Evolutionary conservation across 2,113 vertebrate genomes (phyloP), one percentile per base, ranked within the genome.

Genomic region (Seriola quinqueradiata): DNA sequence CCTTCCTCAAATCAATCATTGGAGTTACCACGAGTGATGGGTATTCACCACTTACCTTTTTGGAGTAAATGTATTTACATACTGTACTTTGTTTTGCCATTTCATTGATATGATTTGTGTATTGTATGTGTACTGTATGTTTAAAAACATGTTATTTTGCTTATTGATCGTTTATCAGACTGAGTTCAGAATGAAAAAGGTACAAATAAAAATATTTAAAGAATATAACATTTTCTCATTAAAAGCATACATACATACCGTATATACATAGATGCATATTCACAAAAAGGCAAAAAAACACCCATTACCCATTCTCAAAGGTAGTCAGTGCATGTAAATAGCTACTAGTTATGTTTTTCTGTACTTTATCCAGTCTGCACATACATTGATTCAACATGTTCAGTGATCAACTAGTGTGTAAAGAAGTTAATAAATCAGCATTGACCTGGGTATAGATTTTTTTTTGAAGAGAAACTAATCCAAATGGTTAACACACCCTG

Each of bases 1-100:
- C 74, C 38, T 94, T 94, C 36, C 90, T 94, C n/a, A 86, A 88
- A 72, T 3, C 3, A 0, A 9, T 90, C 46, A 89, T 94, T 11
- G 87, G 75, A 75, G 71, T 86, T 4, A 3, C 85, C 0, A 0
- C 0, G 0, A 79, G 84, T 79, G 2, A 83, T 16, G 82, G 82
- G 0, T 93, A 58, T 17, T 46, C 16, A 36, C 44, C 90, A 3
- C 64, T 92, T 55, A 0, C 1, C 2, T 94, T 94, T 85, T 78
- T 94, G 70, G 0, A 48, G 0, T 87, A 42, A 86, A 75, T 11
- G 2, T 6, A 38, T 57, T 42, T 40, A 12, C 1, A 64, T 28
- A 19, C 12, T 58, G 1, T 23, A 9, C 70, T 59, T 21, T 12
- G 0, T 21, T 61, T 65, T 4, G 4, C 8, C 14, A 17, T 84